Evolutionary conservation across 1,140 invertebrate genomes (phyloP), one percentile per base, ranked within the genome.

Genomic region (Drosophila seguyi): DNA sequence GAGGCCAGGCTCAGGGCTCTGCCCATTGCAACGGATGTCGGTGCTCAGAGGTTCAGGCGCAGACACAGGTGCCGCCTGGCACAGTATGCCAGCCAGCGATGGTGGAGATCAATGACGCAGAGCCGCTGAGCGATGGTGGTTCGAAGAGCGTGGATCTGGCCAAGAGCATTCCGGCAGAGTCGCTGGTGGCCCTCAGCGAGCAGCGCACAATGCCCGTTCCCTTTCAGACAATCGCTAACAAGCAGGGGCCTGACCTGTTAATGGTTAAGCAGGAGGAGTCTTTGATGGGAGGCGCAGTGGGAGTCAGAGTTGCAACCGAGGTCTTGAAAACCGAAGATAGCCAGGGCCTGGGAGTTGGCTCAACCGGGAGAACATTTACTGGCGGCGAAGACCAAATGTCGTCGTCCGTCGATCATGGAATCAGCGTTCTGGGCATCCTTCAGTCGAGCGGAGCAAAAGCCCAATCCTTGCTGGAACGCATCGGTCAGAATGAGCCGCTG

Each of bases 371-470:
- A 67, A 42, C 65, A 44, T 18, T 65, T 59, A 20, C 8, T 58
- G 7, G 31, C 47, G 25, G 72, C 44, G 16, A 44, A 11, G 47
- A 82, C 39, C 25, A 31, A 13, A 16, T 47, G 45, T 16, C 1
- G 14, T 22, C 16, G 16, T 3, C 53, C 57, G 41, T 22, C 6
- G 84, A 90, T 53, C 67, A 66, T 0, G 77, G 53, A 2, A 81
- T 88, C 6, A 86, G 81, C 2, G 81, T 90, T 4, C 42, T 87
- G 18, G 57, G 81, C 18, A 92, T 92, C 14, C 38, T 92, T 11
- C 73, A 92, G 20, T 48, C 71, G 6, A 74, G 76, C 11, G 78
- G 83, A 0, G 5, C 39, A 0, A 88, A 82, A 45, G 82, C 81
- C 3, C 72, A 72, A 11, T 27, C 52, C 3, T 34, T 92, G 50